Base-by-base conservation (phyloP, 2,113 vertebrate species). In the Vireo altiloquus region DNA sequence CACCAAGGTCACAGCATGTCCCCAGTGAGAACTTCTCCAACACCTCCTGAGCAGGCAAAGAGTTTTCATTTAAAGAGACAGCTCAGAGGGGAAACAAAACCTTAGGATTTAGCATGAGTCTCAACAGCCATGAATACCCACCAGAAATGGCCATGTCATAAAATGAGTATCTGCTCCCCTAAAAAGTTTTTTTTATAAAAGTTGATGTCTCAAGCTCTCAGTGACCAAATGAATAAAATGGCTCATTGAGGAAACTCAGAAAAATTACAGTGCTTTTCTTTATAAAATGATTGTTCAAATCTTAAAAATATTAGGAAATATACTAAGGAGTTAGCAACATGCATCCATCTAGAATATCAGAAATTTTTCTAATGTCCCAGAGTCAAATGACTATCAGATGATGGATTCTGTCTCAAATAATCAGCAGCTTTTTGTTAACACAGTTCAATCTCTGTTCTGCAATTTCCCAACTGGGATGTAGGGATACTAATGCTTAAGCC, bases 1-100 rank as follows among this genome's bases (percentile, higher is more conserved):
- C 97, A 98, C 96, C 98, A 98, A 98, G 98, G 98, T 98, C 98
- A 98, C 81, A 85, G 94, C 91, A 91, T 81, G 96, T 96, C 96
- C 95, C 95, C 59, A 82, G 89, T 61, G 90, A 97, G 94, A 97
- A 96, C 94, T 95, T 97, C 97, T 90, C 94, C 94, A 97, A 92
- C 94, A 97, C 60, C 70, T 92, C 71, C 82, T 16, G 31, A 97
- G 94, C 68, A 97, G 92, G 76, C 31, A 97, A 15, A 2, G 33
- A 94, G 81, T 82, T 89, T 80, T 87, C 31, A 44, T 82, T 98
- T 97, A 97, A 97, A 97, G 76, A 90, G 20, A 65, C 44, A 94
- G 50, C 25, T 42, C 44, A 25, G n/a, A 10, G 25, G 39, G 63
- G 68, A 95, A 95, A 94, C 42, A 92, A 85, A 91, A 84, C 19